Evolutionary conservation across 2,888 invertebrate species (phyloP).

Genomic region (Latrodectus elegans): DNA sequence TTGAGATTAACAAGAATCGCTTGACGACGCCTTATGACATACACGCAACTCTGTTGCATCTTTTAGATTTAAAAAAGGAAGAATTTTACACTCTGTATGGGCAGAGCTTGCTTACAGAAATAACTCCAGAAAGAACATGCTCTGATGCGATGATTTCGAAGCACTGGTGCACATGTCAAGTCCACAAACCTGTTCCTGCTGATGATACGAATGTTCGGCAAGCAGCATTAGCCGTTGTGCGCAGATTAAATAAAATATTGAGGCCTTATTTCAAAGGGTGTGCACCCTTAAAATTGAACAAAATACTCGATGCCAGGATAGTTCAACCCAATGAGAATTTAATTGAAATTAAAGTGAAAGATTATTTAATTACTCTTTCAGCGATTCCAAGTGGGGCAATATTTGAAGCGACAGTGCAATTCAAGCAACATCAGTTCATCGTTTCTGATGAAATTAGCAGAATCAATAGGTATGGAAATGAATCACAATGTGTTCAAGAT

Average conservation of each 20-base stretch:
- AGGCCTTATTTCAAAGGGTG: constrained; percentile 79
- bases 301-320: constrained; percentile 82
- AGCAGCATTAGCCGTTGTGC: constrained; percentile 47
- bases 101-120: constrained; percentile 73
- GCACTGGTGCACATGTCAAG: constrained; percentile 74
- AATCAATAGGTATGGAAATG: constrained; percentile 75
- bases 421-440: constrained; percentile 73
- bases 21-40: constrained; percentile 91
- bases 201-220: constrained; percentile 31
- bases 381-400: constrained; percentile 82
- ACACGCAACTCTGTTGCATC: constrained; percentile 84
- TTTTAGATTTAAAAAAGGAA: constrained; percentile 77
- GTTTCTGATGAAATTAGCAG: constrained; percentile 80
- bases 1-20: constrained; percentile 81
- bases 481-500: constrained; percentile 74
- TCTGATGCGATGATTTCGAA: constrained; percentile 73
- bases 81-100: constrained; percentile 55
- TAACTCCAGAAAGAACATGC: constrained; percentile 74
- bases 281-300: constrained; percentile 80
- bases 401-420: constrained; percentile 87
- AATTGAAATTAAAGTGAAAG: constrained; percentile 72
- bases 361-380: constrained; percentile 81
- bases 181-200: constrained; percentile 30
- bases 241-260: constrained; percentile 34
- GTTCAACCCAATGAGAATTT: constrained; percentile 71